Conservation (phyloP, 2,888 invertebrate species). For the Morpho helenor region DNA sequence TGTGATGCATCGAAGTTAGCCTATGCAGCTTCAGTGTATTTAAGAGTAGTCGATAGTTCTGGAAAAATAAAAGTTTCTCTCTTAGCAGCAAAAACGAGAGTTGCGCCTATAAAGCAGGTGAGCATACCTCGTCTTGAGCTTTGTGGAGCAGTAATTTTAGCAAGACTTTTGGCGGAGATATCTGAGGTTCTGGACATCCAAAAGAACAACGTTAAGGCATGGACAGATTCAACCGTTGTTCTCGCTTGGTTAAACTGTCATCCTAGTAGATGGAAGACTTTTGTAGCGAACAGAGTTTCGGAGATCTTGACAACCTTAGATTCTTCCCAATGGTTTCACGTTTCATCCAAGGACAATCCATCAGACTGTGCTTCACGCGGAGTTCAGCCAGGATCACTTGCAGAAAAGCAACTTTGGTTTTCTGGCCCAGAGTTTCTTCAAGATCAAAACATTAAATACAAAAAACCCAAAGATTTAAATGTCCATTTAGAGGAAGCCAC, state of each 20-base stretch:
- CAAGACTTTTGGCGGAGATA: constrained; percentile 19
- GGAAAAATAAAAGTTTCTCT: not conserved
- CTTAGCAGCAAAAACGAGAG: constrained; percentile 16
- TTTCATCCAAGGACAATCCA: too few relatives aligned
- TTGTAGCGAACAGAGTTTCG: constrained; percentile 31
- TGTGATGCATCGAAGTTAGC: constrained; percentile 27
- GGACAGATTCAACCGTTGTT: constrained; percentile 11
- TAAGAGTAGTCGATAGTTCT: not conserved
- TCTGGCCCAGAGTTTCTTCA: constrained; percentile 1
- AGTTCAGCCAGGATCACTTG: constrained; percentile 5
- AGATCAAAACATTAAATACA: constrained; percentile 4
- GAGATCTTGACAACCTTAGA: too few relatives aligned
- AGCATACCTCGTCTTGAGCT: constrained; percentile 26
- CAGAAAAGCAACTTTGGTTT: constrained; percentile 6
- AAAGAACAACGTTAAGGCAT: not conserved
- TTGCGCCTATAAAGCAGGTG: constrained; percentile 20
- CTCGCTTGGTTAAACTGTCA: constrained; percentile 26
- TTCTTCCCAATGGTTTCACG: too few relatives aligned
- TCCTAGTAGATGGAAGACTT: constrained; percentile 28
- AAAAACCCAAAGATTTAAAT: constrained; percentile 1
- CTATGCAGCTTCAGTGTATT: constrained; percentile 20
- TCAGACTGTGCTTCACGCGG: constrained; percentile 31
- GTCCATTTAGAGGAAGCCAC: not conserved
- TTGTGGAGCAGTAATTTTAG: constrained; percentile 25
- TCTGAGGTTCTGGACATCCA: constrained; percentile 24